Evolutionary conservation across 2,113 vertebrate species (phyloP).

Genomic region (Pyrgilauda ruficollis): DNA sequence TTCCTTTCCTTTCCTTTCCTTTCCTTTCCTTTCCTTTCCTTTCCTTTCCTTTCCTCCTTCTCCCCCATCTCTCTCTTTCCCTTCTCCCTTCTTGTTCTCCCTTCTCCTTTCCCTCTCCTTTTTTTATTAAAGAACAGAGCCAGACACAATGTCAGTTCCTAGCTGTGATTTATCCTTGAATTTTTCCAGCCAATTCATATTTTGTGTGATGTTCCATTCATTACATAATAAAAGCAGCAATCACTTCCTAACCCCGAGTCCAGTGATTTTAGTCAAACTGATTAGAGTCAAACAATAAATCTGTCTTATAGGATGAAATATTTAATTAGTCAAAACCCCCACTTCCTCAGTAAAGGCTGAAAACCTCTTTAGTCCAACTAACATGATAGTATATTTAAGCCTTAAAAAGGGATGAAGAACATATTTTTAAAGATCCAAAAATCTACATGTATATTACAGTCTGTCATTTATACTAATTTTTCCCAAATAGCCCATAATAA

Average conservation of each 20-base stretch:
- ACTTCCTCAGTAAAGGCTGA: background rate
- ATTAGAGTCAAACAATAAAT: background rate
- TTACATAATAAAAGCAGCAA: background rate
- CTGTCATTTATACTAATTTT: background rate
- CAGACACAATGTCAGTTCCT: background rate
- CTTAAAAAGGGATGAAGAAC: background rate
- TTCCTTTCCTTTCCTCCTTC: rapidly evolving
- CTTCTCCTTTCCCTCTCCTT: too few species aligned
- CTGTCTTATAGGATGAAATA: background rate
- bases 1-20: rapidly evolving
- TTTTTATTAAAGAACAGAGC: background rate
- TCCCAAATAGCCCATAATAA: background rate
- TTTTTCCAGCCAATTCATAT: background rate
- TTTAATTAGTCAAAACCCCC: background rate
- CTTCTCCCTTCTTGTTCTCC: too few species aligned
- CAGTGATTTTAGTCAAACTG: background rate
- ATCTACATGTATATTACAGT: background rate
- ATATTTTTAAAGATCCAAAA: background rate
- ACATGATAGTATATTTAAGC: background rate
- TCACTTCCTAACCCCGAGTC: background rate
- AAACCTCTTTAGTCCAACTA: background rate
- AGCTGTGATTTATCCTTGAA: background rate
- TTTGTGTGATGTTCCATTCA: background rate
- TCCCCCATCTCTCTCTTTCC: too few species aligned
- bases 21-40: too few species aligned